Base-by-base conservation (phyloP, 2,888 invertebrate species). In the Phymatocera aterrima region DNA sequence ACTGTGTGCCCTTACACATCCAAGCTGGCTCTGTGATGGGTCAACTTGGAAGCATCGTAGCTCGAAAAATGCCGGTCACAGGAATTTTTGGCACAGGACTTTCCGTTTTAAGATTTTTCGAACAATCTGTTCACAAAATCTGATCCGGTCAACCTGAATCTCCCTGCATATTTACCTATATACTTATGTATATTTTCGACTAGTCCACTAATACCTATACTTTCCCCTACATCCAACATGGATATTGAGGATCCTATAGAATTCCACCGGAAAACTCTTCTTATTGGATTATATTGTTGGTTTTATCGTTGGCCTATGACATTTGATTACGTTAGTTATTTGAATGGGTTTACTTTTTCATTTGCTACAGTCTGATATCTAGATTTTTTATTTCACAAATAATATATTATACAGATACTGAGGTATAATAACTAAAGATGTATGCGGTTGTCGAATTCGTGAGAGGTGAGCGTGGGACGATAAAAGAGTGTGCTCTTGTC, bases 381-480 rank as follows among this genome's bases (percentile, higher is more conserved):
- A 1, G 10, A 51, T 51, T 51, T 51, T n/a, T 51, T 51, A 51
- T 51, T 57, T 57, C n/a, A 24, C 28, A 28, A 28, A 2, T 24
- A 57, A 24, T 24, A 57, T 57, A 57, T 57, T 28, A 12, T 57
- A 57, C 28, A 57, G 28, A 31, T 57, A 24, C 57, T 57, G 2
- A 24, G 28, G 57, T 24, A n/a, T n/a, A 28, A 57, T 57, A 57
- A 57, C 24, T 15, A 10, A 57, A 57, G 12, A 57, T 24, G 31
- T 57, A 57, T 10, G 57, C 10, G 31, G 15, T 57, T 10, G 28
- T 57, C 15, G 57, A 57, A 57, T 57, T 57, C 28, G 24, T 57
- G 57, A 57, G 57, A 57, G 57, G 31, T 57, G 57, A 57, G 57
- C 57, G 57, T 57, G 57, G 28, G 57, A 57, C 57, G 10, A 57